Percentiles rank a stretch among this genome's conserved stretches.
These are phyloP conservation scores for Brachionus angularis DNA, from an alignment of 1,140 invertebrate species.

Conservation along the genomic window DNA sequence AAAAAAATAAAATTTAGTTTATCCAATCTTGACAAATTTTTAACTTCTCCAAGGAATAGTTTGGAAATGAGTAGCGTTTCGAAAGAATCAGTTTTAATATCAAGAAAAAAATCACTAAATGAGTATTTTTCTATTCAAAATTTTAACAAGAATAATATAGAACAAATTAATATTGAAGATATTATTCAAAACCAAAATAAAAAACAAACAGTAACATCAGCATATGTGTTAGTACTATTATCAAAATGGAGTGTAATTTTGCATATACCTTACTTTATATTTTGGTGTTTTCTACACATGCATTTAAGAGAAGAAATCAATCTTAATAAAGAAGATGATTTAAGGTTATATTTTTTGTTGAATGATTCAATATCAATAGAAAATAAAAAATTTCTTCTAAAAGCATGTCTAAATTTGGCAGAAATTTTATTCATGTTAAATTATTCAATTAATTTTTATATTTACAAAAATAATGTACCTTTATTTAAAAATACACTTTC, in stretches of 20 bases:
- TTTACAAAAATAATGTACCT: slow-evolving; percentile 6
- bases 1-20: slow-evolving; percentile 1
- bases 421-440: background rate
- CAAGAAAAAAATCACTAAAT: background rate
- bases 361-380: background rate
- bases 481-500: background rate
- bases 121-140: background rate
- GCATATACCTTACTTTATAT: slow-evolving; percentile 2
- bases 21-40: background rate
- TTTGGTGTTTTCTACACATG: slow-evolving; percentile 10
- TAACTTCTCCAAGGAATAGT: background rate
- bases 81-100: background rate
- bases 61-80: background rate
- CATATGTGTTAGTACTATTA: slow-evolving; percentile 13
- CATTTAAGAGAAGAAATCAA: background rate
- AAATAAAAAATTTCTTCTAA: slow-evolving; percentile 18
- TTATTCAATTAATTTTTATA: slow-evolving; percentile 16
- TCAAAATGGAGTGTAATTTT: slow-evolving; percentile 26
- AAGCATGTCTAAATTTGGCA: background rate
- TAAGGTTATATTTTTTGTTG: background rate
- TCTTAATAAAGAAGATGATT: background rate
- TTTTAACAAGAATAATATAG: background rate
- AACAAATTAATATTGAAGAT: background rate
- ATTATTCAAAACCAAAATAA: background rate
- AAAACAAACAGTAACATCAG: background rate